These are phyloP conservation scores for Melipona beecheii DNA, from an alignment of 2,888 invertebrate species.

Conservation along the genomic window DNA sequence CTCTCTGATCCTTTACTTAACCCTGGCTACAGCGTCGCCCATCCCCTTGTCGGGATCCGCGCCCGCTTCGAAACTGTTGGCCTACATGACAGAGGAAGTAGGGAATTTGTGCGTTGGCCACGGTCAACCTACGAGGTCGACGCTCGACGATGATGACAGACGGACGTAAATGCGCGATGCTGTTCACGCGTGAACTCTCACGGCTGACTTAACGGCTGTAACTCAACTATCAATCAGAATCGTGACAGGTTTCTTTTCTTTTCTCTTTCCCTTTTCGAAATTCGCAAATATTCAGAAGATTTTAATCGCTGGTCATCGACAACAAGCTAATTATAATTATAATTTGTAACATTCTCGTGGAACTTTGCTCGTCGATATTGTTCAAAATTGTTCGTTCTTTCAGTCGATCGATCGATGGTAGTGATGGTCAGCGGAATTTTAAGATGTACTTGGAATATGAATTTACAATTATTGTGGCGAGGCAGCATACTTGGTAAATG, in stretches of 20 bases:
- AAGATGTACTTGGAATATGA: no score
- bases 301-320: neutral
- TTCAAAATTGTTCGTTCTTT: no score
- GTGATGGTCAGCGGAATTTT: no score
- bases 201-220: conserved; percentile 16
- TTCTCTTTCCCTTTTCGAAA: neutral
- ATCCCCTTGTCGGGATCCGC: no score
- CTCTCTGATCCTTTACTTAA: conserved; percentile 60
- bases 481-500: no score
- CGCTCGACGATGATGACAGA: conserved; percentile 8
- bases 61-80: conserved; percentile 67
- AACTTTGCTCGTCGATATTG: no score
- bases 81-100: conserved; percentile 65
- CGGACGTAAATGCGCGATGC: conserved; percentile 32
- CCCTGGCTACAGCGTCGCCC: conserved; percentile 25
- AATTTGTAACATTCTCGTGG: no score
- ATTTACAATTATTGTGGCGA: no score
- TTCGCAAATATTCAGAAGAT: neutral
- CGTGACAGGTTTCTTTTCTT: neutral
- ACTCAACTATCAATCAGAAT: neutral
- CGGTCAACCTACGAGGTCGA: conserved; percentile 37
- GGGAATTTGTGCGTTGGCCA: conserved; percentile 61
- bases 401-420: no score
- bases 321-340: no score
- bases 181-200: conserved; percentile 8